A percentile compares a stretch with the other conserved stretches of the same genome.
Evolutionary conservation across 64 coral and sea anemone genomes (phyloP).

Genomic region (Platygyra sinensis): DNA sequence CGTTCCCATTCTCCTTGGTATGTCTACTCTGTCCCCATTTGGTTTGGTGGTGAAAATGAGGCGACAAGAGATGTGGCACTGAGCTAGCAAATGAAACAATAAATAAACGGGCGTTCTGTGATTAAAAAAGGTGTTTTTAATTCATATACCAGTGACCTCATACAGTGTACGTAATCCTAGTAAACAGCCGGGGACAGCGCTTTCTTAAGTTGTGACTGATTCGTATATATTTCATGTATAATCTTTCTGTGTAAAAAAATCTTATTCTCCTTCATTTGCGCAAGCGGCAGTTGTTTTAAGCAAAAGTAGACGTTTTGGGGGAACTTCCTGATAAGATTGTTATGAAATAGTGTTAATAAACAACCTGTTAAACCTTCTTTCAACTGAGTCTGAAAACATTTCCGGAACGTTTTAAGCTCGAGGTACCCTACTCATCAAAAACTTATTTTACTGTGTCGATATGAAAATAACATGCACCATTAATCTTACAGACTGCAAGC

Average conservation of each 20-base stretch:
- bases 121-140: not conserved
- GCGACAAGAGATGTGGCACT: not conserved
- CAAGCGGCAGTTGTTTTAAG: too few relatives aligned
- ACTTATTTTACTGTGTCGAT: not conserved
- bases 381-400: not conserved
- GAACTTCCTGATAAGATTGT: not conserved
- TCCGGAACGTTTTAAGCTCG: not conserved
- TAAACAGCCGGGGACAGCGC: not conserved
- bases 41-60: too few relatives aligned
- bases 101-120: not conserved
- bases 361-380: not conserved
- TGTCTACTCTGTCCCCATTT: not conserved
- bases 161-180: not conserved
- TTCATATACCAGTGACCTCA: not conserved
- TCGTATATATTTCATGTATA: not conserved
- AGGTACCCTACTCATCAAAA: not conserved
- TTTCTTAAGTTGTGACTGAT: not conserved
- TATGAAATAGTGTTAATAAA: not conserved
- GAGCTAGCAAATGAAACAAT: not conserved
- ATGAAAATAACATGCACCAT: not conserved
- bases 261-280: too few relatives aligned
- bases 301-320: not conserved
- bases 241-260: not conserved
- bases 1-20: not conserved
- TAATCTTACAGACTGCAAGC: not conserved